These are phyloP conservation scores for Globia sparganii DNA, from an alignment of 2,888 invertebrate species.

Conservation along the genomic window DNA sequence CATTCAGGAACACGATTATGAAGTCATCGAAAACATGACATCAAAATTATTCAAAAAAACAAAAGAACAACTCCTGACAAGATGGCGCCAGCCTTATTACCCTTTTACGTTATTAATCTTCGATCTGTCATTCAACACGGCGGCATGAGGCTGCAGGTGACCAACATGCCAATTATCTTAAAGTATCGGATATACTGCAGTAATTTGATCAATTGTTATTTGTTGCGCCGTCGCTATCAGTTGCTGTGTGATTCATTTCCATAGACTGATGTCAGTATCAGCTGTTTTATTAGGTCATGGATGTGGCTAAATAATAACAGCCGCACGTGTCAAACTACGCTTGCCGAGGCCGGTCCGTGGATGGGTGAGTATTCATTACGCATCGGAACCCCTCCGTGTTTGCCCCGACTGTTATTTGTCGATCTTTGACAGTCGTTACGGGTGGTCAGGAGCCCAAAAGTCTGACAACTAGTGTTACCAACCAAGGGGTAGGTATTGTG, in stretches of 20 bases:
- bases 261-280: constrained; percentile 20
- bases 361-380: not conserved
- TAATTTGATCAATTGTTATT: constrained; percentile 51
- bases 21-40: constrained; percentile 14
- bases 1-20: constrained; percentile 10
- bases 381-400: not conserved
- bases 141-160: constrained; percentile 29
- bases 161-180: constrained; percentile 47
- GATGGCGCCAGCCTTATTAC: constrained; percentile 48
- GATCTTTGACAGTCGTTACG: not conserved
- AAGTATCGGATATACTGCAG: constrained; percentile 46
- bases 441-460: not conserved
- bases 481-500: too few species aligned
- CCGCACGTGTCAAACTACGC: not conserved
- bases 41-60: not conserved
- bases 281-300: constrained; percentile 27
- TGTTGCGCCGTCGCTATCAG: constrained; percentile 16
- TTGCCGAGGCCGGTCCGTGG: not conserved
- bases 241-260: constrained; percentile 39
- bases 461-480: not conserved
- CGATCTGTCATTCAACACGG: constrained; percentile 27
- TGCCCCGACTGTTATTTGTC: too few species aligned
- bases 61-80: constrained; percentile 8
- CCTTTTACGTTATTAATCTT: constrained; percentile 33
- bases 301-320: not conserved